phyloP scores from a whole-genome alignment of 2,888 invertebrate species.

The Noctuana brunneofusca region DNA sequence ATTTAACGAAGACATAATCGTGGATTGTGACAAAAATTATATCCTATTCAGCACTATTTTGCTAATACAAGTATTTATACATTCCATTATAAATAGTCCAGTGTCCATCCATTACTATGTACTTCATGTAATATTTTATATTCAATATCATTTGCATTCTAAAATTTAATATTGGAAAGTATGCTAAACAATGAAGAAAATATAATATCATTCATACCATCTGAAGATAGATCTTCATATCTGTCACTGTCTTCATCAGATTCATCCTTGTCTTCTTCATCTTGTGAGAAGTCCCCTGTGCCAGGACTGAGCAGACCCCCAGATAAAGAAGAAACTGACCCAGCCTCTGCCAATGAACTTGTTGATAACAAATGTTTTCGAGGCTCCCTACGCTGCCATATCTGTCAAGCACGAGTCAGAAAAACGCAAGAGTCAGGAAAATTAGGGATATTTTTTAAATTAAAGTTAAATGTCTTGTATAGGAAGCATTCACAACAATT shows the following conservation, averaged over 20 bases:
- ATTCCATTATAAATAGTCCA: no score
- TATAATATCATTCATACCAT: slow-evolving; percentile 73
- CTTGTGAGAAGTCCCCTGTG: slow-evolving; percentile 89
- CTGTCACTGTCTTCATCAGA: slow-evolving; percentile 93
- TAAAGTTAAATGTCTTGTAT: not conserved
- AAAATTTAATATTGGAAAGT: no score
- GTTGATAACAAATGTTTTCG: slow-evolving; percentile 93
- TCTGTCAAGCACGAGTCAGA: slow-evolving; percentile 66
- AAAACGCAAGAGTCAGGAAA: not conserved
- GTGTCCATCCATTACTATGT: no score
- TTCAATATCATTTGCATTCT: no score
- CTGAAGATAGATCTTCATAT: slow-evolving; percentile 93
- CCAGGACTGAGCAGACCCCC: slow-evolving; percentile 93
- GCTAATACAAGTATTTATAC: not conserved
- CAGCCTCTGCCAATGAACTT: slow-evolving; percentile 92
- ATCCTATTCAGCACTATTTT: no score
- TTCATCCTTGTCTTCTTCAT: slow-evolving; percentile 90
- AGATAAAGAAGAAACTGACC: slow-evolving; percentile 91
- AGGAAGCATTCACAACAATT: not conserved
- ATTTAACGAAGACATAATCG: no score
- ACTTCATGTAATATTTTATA: no score
- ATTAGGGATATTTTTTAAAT: not conserved
- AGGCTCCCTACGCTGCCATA: slow-evolving; percentile 94
- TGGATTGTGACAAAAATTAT: no score
- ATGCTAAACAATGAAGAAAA: no score